Evolutionary conservation across 2,797 vertebrate species (phyloP).

Genomic region (Heteromormyrus szaboi): DNA sequence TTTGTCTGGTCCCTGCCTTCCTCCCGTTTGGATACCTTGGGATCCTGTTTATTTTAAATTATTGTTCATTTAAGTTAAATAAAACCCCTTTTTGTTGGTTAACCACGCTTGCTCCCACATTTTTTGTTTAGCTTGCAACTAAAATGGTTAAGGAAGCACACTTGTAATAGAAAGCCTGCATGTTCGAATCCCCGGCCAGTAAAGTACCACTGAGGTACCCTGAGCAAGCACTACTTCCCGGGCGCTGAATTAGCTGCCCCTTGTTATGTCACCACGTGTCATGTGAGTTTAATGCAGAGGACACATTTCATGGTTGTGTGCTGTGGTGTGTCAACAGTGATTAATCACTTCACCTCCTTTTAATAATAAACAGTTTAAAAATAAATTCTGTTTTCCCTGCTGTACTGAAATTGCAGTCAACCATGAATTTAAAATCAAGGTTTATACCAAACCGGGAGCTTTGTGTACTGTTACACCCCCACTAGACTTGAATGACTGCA

Average conservation of each 20-base stretch:
- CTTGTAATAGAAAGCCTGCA: background rate
- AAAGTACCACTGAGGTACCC: background rate
- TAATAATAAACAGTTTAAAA: background rate
- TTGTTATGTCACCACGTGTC: background rate
- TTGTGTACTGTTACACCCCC: background rate
- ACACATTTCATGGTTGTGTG: background rate
- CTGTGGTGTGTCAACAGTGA: background rate
- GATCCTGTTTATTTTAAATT: background rate
- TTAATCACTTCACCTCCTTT: background rate
- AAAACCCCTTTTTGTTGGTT: background rate
- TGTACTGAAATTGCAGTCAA: background rate
- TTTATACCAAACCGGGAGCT: background rate
- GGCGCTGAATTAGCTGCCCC: background rate
- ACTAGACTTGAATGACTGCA: background rate
- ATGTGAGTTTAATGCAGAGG: background rate
- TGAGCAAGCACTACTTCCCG: background rate
- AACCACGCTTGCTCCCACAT: background rate
- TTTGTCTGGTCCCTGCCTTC: background rate
- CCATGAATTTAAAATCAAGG: background rate
- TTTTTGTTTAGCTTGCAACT: background rate
- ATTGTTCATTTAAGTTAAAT: background rate
- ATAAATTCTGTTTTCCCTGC: background rate
- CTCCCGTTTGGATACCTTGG: background rate
- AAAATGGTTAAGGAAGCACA: background rate
- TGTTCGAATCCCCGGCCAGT: background rate